Conservation (phyloP, 2,113 vertebrate species). For the Baryphthengus martii region DNA sequence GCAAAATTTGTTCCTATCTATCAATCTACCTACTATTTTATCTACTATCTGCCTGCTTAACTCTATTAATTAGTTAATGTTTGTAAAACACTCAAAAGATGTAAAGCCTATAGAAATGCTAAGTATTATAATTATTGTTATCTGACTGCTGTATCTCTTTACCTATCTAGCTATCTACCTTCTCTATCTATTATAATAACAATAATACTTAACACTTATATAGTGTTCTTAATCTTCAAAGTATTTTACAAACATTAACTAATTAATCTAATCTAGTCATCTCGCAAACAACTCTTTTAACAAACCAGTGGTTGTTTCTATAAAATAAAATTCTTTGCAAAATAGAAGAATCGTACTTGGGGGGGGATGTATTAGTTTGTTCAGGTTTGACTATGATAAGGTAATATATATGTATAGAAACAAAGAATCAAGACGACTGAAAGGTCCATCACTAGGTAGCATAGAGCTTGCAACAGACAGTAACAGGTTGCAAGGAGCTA, state of each 20-base stretch:
- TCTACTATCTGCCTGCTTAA: conserved; percentile 66
- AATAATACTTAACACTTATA: conserved; percentile 68
- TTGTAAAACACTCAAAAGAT: conserved; percentile 70
- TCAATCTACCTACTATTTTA: conserved; percentile 65
- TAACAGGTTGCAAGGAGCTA: rapidly evolving
- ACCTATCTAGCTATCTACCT: conserved; percentile 71
- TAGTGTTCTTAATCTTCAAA: conserved; percentile 71
- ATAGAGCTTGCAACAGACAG: neutral
- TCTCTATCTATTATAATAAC: conserved; percentile 66
- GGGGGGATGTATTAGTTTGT: neutral
- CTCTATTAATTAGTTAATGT: conserved; percentile 74
- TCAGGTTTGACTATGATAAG: conserved; percentile 19
- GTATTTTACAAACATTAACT: conserved; percentile 67
- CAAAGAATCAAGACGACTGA: neutral
- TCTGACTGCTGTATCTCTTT: conserved; percentile 69
- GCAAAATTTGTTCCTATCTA: conserved; percentile 62
- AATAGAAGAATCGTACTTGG: neutral
- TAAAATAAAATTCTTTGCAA: conserved; percentile 47
- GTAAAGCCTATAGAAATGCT: conserved; percentile 66
- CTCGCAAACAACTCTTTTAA: conserved; percentile 52
- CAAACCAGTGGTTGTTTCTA: conserved; percentile 45
- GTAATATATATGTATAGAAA: conserved; percentile 48
- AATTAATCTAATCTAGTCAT: conserved; percentile 70
- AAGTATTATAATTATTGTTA: conserved; percentile 70
- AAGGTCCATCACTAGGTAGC: neutral